Conservation (phyloP, 2,888 invertebrate species). For the Adelognathus sp. region DNA sequence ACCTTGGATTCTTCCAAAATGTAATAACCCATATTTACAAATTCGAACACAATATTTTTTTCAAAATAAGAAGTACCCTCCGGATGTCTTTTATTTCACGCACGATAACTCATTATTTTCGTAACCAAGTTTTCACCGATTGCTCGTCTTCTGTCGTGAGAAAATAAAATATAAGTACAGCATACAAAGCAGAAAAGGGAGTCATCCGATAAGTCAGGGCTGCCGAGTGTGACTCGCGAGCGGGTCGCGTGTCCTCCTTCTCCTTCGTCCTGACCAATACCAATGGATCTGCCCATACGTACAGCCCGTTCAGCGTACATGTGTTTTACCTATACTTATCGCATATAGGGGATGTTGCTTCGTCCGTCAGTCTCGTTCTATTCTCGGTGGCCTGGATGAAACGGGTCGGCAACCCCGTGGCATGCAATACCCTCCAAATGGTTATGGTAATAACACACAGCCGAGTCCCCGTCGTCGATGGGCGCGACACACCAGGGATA, state of each 20-base stretch:
- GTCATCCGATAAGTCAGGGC: conserved; percentile 57
- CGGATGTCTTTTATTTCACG: conserved; percentile 10
- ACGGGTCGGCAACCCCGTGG: conserved; percentile 62
- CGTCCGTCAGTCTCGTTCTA: conserved; percentile 32
- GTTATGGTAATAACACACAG: conserved; percentile 59
- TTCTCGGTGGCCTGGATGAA: conserved; percentile 51
- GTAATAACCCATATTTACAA: background rate
- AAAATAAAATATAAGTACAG: background rate
- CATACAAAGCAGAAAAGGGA: conserved; percentile 25
- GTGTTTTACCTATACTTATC: background rate
- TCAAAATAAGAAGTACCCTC: background rate
- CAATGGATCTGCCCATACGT: background rate
- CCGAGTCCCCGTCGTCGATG: conserved; percentile 53
- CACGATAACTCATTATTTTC: background rate
- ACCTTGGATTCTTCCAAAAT: background rate
- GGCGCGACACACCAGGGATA: conserved; percentile 53
- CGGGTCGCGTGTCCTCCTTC: conserved; percentile 48
- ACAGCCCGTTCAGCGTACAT: background rate
- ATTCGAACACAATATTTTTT: background rate
- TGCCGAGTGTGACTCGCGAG: conserved; percentile 52
- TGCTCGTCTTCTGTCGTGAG: conserved; percentile 37
- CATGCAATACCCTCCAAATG: conserved; percentile 56
- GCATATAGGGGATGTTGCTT: conserved; percentile 34
- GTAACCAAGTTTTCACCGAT: background rate
- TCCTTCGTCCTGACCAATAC: conserved; percentile 1